phyloP scores from a whole-genome alignment of 2,888 invertebrate genomes.

The Rhimphoctona megacephalus region DNA sequence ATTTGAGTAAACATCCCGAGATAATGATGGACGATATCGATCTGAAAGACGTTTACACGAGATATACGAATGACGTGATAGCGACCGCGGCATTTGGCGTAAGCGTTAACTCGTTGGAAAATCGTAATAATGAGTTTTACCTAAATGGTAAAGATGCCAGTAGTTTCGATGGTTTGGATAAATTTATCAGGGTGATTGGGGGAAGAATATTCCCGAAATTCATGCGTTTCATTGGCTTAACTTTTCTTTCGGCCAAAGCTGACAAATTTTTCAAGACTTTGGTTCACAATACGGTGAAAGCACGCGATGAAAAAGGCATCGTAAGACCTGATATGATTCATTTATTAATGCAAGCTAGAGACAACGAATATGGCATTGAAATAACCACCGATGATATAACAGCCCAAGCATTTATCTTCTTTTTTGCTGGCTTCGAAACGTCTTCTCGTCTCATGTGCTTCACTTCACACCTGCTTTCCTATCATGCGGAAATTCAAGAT shows the following conservation, averaged over 20 bases:
- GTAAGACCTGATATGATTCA: constrained; percentile 87
- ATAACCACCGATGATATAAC: constrained; percentile 80
- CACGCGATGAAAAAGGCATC: constrained; percentile 81
- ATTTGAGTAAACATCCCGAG: constrained; percentile 73
- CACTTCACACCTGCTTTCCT: constrained; percentile 68
- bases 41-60: constrained; percentile 85
- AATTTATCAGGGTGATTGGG: constrained; percentile 30
- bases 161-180: constrained; percentile 54
- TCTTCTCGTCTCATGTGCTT: constrained; percentile 72
- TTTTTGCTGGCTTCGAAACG: constrained; percentile 76
- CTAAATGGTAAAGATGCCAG: constrained; percentile 76
- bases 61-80: constrained; percentile 87
- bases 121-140: constrained; percentile 86
- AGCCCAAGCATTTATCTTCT: constrained; percentile 83
- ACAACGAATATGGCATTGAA: constrained; percentile 56
- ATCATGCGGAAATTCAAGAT: constrained; percentile 84
- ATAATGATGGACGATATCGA: constrained; percentile 79
- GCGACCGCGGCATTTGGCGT: constrained; percentile 87
- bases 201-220: constrained; percentile 46
- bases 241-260: constrained; percentile 49
- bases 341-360: constrained; percentile 85
- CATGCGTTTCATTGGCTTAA: constrained; percentile 45
- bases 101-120: constrained; percentile 86
- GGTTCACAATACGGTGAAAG: constrained; percentile 84
- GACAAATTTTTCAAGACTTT: constrained; percentile 69